Conservation (phyloP, 2,797 vertebrate species). For the Poecilia picta region DNA sequence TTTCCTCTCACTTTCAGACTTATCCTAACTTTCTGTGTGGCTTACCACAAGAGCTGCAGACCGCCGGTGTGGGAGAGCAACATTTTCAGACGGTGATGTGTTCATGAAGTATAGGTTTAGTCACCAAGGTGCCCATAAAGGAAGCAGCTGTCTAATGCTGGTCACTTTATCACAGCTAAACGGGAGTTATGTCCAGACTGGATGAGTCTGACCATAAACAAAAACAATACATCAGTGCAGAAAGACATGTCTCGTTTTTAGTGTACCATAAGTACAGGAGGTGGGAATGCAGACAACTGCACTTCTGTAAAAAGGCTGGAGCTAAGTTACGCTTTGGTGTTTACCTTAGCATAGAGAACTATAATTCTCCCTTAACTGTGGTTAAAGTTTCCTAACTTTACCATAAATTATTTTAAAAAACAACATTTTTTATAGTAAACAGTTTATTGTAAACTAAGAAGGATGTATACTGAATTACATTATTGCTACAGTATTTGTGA, state of each 20-base stretch:
- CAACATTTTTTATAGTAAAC: not conserved
- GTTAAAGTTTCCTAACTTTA: not conserved
- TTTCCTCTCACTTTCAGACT: not conserved
- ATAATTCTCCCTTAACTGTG: not conserved
- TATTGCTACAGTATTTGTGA: not conserved
- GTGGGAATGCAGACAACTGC: not conserved
- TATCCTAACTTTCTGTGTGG: not conserved
- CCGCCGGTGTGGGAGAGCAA: conserved; percentile 7
- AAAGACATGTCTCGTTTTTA: not conserved
- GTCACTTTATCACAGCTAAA: not conserved
- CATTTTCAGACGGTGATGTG: conserved; percentile 24
- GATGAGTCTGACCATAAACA: conserved; percentile 7
- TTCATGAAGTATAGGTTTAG: conserved; percentile 35
- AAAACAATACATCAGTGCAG: not conserved
- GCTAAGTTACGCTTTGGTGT: not conserved
- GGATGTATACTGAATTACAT: not conserved
- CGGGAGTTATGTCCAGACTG: not conserved
- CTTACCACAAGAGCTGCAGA: conserved; percentile 10
- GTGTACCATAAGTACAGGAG: not conserved
- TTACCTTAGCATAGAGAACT: not conserved
- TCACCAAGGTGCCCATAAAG: conserved; percentile 44
- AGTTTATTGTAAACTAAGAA: not conserved
- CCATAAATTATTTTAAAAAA: not conserved
- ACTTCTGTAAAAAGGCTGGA: not conserved
- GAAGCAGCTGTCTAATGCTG: conserved; percentile 58